Evolutionary conservation across 2,797 vertebrate genomes (phyloP).

Genomic region (Gadopsis marmoratus): DNA sequence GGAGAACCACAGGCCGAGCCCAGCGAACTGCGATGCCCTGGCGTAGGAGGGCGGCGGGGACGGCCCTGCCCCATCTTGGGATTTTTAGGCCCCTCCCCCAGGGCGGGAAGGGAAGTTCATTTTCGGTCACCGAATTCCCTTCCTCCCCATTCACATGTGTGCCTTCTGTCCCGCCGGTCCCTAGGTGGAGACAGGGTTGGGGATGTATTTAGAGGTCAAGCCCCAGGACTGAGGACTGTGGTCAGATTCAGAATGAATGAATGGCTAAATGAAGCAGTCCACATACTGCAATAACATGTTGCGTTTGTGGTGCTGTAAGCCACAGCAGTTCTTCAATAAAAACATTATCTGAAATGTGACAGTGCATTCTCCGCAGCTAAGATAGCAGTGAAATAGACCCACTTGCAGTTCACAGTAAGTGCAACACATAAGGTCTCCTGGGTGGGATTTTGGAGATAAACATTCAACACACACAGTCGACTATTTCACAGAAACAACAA

Average conservation of each 20-base stretch:
- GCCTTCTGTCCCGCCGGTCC: no score
- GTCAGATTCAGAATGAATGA: neutral
- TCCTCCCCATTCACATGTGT: no score
- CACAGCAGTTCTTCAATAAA: slow-evolving; percentile 23
- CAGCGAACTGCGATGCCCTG: no score
- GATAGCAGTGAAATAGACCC: slow-evolving; percentile 52
- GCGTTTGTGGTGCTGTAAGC: neutral
- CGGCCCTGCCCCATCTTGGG: no score
- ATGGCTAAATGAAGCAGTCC: neutral
- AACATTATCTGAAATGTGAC: slow-evolving; percentile 45
- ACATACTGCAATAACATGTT: neutral
- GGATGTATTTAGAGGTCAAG: neutral
- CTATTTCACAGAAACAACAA: slow-evolving; percentile 13
- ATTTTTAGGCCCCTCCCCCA: no score
- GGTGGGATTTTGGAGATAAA: slow-evolving; percentile 38
- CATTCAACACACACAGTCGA: slow-evolving; percentile 22
- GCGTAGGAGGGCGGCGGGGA: no score
- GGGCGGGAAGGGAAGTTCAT: no score
- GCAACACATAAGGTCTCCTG: slow-evolving; percentile 42
- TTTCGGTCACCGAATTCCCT: no score
- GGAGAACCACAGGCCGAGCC: no score
- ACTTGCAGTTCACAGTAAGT: slow-evolving; percentile 35
- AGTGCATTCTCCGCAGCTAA: slow-evolving; percentile 29
- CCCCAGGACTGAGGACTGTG: neutral
- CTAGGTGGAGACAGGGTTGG: neutral